Percentiles rank a stretch among this genome's conserved stretches.
Conservation (phyloP, 2,797 vertebrate species). For the Enoplosus armatus region DNA sequence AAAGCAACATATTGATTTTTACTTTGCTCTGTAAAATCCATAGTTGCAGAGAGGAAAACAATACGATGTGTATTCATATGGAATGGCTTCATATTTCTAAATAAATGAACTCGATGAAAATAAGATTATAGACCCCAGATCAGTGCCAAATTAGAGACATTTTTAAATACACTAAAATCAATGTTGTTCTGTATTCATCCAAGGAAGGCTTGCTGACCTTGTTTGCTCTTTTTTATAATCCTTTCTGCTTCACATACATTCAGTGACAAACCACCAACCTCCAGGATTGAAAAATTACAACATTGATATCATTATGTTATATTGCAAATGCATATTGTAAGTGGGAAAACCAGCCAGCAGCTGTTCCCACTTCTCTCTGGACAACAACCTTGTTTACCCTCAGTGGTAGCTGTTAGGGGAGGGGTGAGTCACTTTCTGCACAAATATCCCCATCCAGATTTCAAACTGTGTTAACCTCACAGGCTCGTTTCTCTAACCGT, state of each 20-base stretch:
- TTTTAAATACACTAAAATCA: not conserved
- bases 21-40: slow-evolving; percentile 23
- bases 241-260: no score
- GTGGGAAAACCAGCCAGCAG: slow-evolving; percentile 1
- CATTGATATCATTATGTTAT: not conserved
- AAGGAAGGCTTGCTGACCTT: not conserved
- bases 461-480: not conserved
- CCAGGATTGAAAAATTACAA: not conserved
- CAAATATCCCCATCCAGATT: not conserved
- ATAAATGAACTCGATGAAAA: not conserved
- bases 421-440: not conserved
- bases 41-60: slow-evolving; percentile 20
- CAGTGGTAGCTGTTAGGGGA: not conserved
- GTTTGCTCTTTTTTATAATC: not conserved
- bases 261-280: no score
- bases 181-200: not conserved
- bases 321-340: not conserved
- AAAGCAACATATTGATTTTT: slow-evolving; percentile 30
- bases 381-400: slow-evolving; percentile 14
- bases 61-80: not conserved
- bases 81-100: not conserved
- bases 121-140: not conserved
- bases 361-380: slow-evolving; percentile 4
- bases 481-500: not conserved
- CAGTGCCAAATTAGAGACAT: not conserved